Conservation (phyloP, 92 coral and sea anemone genomes). For the Palythoa caribaeorum region DNA sequence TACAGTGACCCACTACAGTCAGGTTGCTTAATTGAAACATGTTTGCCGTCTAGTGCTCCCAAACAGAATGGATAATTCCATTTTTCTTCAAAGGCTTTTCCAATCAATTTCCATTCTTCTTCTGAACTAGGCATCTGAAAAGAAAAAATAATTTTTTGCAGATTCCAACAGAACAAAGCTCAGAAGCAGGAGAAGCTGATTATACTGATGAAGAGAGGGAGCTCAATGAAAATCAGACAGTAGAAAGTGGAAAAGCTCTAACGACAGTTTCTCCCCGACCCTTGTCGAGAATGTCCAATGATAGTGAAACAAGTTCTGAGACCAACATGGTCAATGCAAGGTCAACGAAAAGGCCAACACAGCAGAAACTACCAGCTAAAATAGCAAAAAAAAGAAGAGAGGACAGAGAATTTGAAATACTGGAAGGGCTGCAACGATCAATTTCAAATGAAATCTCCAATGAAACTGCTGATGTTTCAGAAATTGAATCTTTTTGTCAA, state of each 20-base stretch:
- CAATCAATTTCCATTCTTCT: slow-evolving; percentile 14
- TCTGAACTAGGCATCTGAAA: slow-evolving; percentile 10
- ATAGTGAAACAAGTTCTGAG: slow-evolving; percentile 19
- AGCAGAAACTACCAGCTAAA: slow-evolving; percentile 19
- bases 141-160: slow-evolving; percentile 9
- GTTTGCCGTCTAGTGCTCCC: slow-evolving; percentile 22
- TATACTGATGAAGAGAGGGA: slow-evolving; percentile 7
- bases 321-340: slow-evolving; percentile 20
- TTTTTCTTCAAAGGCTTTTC: slow-evolving; percentile 11
- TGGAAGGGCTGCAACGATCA: slow-evolving; percentile 12
- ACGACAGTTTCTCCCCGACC: slow-evolving; percentile 10
- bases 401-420: slow-evolving; percentile 24
- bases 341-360: slow-evolving; percentile 13
- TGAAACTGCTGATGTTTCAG: slow-evolving; percentile 27
- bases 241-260: not conserved
- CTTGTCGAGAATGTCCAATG: slow-evolving; percentile 12
- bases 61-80: slow-evolving; percentile 18
- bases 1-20: slow-evolving; percentile 2
- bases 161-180: not conserved
- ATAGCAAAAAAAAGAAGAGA: slow-evolving; percentile 13
- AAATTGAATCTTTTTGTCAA: slow-evolving; percentile 20
- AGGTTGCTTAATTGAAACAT: slow-evolving; percentile 11
- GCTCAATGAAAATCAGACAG: slow-evolving; percentile 14
- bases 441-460: slow-evolving; percentile 12
- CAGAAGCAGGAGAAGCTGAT: slow-evolving; percentile 18